Evolutionary conservation across 2,888 invertebrate species (phyloP).

Genomic region (Perithous albicinctus): DNA sequence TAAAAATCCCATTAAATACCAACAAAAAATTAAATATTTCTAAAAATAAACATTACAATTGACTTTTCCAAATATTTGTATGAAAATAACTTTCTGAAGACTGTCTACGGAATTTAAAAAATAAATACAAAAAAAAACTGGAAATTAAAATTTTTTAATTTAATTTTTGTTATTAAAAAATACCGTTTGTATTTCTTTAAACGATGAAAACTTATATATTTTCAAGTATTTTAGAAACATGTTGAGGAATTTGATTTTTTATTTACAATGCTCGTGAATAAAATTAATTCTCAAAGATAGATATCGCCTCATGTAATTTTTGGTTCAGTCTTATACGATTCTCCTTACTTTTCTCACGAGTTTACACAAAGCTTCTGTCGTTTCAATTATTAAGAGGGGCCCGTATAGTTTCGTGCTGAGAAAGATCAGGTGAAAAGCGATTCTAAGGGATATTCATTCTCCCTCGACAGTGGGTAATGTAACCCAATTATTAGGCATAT

Average conservation of each 20-base stretch:
- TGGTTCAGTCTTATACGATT: neutral
- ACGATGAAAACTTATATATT: no score
- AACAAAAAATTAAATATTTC: constrained; percentile 25
- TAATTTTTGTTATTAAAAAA: no score
- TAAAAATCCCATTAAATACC: constrained; percentile 46
- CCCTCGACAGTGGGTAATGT: constrained; percentile 55
- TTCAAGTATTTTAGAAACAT: neutral
- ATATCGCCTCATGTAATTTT: neutral
- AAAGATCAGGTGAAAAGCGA: constrained; percentile 52
- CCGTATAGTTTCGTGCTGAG: constrained; percentile 40
- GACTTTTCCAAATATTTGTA: neutral
- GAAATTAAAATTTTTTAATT: no score
- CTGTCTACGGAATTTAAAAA: no score
- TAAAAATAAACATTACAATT: neutral
- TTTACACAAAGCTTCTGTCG: constrained; percentile 31
- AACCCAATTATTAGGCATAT: constrained; percentile 67
- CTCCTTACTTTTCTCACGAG: constrained; percentile 18
- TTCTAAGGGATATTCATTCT: constrained; percentile 52
- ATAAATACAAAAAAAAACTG: no score
- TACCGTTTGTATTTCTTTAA: no score
- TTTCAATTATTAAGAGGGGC: constrained; percentile 42
- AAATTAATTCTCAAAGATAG: constrained; percentile 2
- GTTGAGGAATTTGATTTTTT: neutral
- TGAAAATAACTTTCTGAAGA: no score
- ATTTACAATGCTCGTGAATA: no score